Base-by-base conservation (phyloP, 53 echinoderm and acorn worm genomes). In the Stichopus horrens region DNA sequence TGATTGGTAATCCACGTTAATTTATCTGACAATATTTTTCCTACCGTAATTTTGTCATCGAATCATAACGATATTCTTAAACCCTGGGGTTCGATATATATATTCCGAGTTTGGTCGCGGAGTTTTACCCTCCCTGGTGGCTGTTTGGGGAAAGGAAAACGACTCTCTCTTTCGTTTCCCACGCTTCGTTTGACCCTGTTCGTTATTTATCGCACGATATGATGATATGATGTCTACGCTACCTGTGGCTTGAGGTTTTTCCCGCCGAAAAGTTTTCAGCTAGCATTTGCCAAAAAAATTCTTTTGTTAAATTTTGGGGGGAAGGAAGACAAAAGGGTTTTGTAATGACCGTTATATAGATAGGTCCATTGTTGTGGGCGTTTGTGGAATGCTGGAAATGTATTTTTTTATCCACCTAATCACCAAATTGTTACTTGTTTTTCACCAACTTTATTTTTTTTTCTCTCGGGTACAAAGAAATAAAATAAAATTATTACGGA, bases 151-250 rank as follows among this genome's bases (percentile, higher is more conserved):
- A 52, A 23, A 13, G 51, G 37, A 16, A 77, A 16, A 23, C 5
- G 6, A 51, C 77, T 77, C 52, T 52, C 51, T 77, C 77, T 51
- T 51, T 23, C 77, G 77, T 16, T 77, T 77, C 77, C 77, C 77
- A 77, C 77, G 77, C 52, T 51, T 52, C 54, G 53, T 52, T 52
- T 77, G 23, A 77, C 77, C 77, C 22, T 0, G 16, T 23, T 52
- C 4, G 77, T 77, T 23, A 77, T 77, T 77, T 63, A 63, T 16
- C 63, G 16, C 63, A 63, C 63, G 63, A 63, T 13, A 10, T 63
- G 16, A 37, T 37, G 37, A 37, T 37, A 37, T 37, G 37, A 37
- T 37, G 37, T 37, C 37, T 37, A 37, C 37, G 37, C 0, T 37
- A 37, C 37, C 63, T 13, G 11, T 4, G 63, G 16, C 63, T 63